phyloP scores from a whole-genome alignment of 2,888 invertebrate species.

The Cheilosia variabilis region DNA sequence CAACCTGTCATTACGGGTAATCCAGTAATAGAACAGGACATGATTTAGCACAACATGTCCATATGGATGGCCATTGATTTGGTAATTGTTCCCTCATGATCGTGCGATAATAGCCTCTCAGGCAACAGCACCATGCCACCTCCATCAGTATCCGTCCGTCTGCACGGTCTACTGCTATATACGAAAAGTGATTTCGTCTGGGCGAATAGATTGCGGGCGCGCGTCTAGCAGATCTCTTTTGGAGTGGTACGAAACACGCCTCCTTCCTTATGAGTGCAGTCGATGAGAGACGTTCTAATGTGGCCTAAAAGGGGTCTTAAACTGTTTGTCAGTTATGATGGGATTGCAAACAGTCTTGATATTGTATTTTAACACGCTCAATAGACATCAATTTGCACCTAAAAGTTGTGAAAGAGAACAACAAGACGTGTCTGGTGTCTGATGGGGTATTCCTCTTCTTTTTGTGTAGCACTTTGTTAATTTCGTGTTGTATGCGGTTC shows the following conservation, averaged over 20 bases:
- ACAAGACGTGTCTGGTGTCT: conserved; percentile 52
- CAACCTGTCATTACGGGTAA: conserved; percentile 76
- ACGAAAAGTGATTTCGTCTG: conserved; percentile 40
- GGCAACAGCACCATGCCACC: conserved; percentile 22
- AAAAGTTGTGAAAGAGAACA: conserved; percentile 61
- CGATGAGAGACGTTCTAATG: conserved; percentile 77
- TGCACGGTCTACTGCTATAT: neutral
- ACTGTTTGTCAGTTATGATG: conserved; percentile 75
- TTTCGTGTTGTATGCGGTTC: conserved; percentile 22
- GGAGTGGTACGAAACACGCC: conserved; percentile 62
- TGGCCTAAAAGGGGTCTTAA: conserved; percentile 75
- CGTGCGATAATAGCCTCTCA: conserved; percentile 64
- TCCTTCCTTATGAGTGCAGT: conserved; percentile 69
- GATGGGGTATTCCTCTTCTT: conserved; percentile 12
- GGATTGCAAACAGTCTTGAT: conserved; percentile 76
- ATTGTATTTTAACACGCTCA: conserved; percentile 76
- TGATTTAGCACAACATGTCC: conserved; percentile 71
- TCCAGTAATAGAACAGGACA: conserved; percentile 75
- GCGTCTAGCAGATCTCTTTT: conserved; percentile 56
- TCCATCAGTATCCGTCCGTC: conserved; percentile 37
- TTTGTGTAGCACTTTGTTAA: conserved; percentile 40
- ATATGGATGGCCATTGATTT: conserved; percentile 72
- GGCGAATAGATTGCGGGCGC: conserved; percentile 50
- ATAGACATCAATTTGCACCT: conserved; percentile 75
- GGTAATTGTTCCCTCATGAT: conserved; percentile 71